A percentile compares a stretch with the other conserved stretches of the same genome.
phyloP scores from a whole-genome alignment of 2,888 invertebrate species.

The Apamea crenata region DNA sequence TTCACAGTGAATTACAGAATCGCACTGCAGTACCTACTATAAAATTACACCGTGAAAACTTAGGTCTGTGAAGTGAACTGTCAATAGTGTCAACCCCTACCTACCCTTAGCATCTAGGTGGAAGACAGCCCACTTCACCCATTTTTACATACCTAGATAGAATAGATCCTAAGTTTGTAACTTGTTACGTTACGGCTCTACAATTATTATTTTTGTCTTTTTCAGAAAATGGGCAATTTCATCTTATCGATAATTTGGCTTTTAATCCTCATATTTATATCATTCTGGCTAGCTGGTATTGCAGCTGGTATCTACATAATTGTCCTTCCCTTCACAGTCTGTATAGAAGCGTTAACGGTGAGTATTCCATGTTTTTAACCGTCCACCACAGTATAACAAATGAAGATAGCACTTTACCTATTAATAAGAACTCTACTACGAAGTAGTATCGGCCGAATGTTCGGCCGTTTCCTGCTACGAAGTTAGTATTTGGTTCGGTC shows the following conservation, averaged over 20 bases:
- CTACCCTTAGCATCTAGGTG: background rate
- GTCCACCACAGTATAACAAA: background rate
- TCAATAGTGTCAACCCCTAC: background rate
- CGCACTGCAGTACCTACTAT: too few species aligned
- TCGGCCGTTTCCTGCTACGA: too few species aligned
- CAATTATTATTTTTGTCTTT: background rate
- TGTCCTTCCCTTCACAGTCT: constrained; percentile 92
- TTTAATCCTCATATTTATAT: constrained; percentile 90
- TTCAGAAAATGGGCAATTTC: constrained; percentile 35
- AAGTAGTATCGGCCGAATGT: too few species aligned
- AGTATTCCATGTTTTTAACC: constrained; percentile 74
- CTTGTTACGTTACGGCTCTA: background rate
- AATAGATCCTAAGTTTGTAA: background rate
- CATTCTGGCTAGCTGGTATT: constrained; percentile 92
- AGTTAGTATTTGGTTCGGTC: too few species aligned
- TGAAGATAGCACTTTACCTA: background rate
- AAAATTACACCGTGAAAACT: background rate
- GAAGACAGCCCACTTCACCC: background rate
- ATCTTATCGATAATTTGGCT: constrained; percentile 12
- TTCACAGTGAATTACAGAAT: too few species aligned
- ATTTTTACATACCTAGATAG: background rate
- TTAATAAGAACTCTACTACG: too few species aligned
- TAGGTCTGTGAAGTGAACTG: background rate
- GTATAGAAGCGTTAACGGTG: constrained; percentile 92
- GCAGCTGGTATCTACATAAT: constrained; percentile 93